These are phyloP conservation scores for Odontothrips loti DNA, from an alignment of 2,888 invertebrate genomes.

Conservation along the genomic window DNA sequence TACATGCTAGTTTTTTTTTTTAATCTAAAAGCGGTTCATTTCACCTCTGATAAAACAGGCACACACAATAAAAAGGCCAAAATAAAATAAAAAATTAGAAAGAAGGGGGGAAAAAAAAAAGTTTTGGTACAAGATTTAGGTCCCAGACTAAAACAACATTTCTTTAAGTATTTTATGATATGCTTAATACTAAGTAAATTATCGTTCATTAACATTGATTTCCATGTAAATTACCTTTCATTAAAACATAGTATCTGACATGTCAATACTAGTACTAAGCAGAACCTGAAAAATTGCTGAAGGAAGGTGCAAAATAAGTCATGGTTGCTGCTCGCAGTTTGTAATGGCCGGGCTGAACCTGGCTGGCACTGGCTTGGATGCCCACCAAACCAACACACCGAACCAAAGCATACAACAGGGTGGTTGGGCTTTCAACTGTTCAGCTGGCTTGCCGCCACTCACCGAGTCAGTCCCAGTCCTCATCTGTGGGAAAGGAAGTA, in stretches of 20 bases:
- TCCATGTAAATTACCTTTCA: background rate
- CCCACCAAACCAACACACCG: conserved; percentile 3
- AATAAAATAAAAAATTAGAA: no score
- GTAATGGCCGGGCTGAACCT: background rate
- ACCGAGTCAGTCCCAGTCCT: background rate
- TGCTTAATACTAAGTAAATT: no score
- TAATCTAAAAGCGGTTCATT: no score
- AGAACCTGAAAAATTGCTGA: background rate
- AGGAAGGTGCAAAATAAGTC: conserved; percentile 1
- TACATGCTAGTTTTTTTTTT: no score
- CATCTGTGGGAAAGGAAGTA: conserved; percentile 22
- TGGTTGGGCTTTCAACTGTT: conserved; percentile 15
- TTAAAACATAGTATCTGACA: background rate
- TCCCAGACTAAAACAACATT: no score
- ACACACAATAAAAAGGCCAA: background rate
- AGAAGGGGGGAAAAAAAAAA: no score
- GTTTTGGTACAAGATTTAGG: no score
- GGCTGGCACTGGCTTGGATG: background rate
- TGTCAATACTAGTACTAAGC: background rate
- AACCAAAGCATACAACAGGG: background rate
- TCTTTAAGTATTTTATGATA: no score
- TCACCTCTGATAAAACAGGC: no score
- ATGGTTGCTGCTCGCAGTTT: conserved; percentile 11
- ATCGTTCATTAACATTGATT: background rate
- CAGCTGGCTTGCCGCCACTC: conserved; percentile 19